Base-by-base conservation (phyloP, 2,113 vertebrate species). In the Semicossyphus pulcher region DNA sequence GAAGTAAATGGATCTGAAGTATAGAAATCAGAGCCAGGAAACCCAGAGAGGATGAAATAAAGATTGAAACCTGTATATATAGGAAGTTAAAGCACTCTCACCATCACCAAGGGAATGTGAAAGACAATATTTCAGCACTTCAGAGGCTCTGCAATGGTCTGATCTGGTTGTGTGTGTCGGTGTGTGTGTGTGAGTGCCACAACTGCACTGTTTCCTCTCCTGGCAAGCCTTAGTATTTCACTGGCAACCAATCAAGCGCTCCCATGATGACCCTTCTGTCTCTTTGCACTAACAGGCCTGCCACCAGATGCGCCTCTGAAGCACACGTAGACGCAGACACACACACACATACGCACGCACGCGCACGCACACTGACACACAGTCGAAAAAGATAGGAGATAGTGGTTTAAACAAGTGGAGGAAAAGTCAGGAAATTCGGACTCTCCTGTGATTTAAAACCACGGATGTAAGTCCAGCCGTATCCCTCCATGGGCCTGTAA, bases 261-360 rank as follows among this genome's bases (percentile, higher is more conserved):
- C 90, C 91, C 87, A 85, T 85, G 89, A 88, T 91, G 89, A 93
- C 90, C 92, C 88, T 91, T 90, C 89, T 92, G 92, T 89, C 86
- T 89, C 83, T 87, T 77, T 90, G 87, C 86, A 88, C 91, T 90
- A 90, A 92, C 89, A 92, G 91, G 89, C 90, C 88, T 92, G 85
- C 89, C 88, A 91, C 90, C 91, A 92, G 92, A 92, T 93, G 92
- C 87, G 90, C 84, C 88, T 89, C 86, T 89, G 86, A 91, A 86
- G 85, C 81, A 77, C 75, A 81, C 82, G 79, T 36, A 73, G 23
- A 63, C 52, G 7, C 77, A 63, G 8, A 72, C 47, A 42, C 67
- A 62, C 39, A 51, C 52, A 48, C 76, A 36, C 34, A 28, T 62
- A 42, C 16, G 39, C 70, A 52, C 47, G 45, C 56, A 49, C 63